A percentile compares a stretch with the other conserved stretches of the same genome.
These are phyloP conservation scores for Scaptomyza montana DNA, from an alignment of 1,140 invertebrate genomes.

Conservation along the genomic window DNA sequence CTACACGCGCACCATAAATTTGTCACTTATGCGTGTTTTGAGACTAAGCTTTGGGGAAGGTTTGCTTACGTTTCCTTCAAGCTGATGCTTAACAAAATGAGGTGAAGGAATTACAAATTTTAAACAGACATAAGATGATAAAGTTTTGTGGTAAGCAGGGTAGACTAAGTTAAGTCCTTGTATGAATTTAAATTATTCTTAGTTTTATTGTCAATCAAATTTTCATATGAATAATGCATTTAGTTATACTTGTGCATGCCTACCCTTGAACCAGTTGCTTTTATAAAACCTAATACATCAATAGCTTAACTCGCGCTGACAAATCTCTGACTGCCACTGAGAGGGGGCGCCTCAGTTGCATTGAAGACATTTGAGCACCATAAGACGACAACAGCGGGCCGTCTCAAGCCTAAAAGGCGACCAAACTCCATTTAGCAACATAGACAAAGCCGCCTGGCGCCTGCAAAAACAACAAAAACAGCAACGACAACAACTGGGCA, in stretches of 20 bases:
- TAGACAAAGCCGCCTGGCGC: conserved; percentile 48
- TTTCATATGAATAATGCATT: not conserved
- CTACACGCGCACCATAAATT: conserved; percentile 81
- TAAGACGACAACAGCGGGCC: conserved; percentile 58
- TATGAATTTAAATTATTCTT: too few species aligned
- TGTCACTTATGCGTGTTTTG: conserved; percentile 66
- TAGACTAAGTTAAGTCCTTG: not conserved
- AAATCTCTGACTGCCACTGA: conserved; percentile 17
- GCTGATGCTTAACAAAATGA: conserved; percentile 42
- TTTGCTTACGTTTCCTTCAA: too few species aligned
- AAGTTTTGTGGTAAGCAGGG: conserved; percentile 2
- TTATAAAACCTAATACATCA: conserved; percentile 4
- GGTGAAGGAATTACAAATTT: conserved; percentile 32
- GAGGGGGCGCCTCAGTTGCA: conserved; percentile 15
- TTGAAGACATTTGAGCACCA: conserved; percentile 61
- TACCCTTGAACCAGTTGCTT: not conserved
- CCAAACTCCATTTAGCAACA: conserved; percentile 16
- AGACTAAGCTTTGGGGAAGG: conserved; percentile 15
- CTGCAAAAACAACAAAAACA: conserved; percentile 41
- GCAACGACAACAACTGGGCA: conserved; percentile 41
- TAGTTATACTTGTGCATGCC: not conserved
- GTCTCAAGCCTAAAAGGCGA: conserved; percentile 33
- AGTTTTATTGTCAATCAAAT: not conserved
- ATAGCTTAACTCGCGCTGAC: conserved; percentile 16
- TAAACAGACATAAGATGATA: conserved; percentile 6